Conservation (phyloP, 2,113 vertebrate genomes). For the Agapornis roseicollis region DNA sequence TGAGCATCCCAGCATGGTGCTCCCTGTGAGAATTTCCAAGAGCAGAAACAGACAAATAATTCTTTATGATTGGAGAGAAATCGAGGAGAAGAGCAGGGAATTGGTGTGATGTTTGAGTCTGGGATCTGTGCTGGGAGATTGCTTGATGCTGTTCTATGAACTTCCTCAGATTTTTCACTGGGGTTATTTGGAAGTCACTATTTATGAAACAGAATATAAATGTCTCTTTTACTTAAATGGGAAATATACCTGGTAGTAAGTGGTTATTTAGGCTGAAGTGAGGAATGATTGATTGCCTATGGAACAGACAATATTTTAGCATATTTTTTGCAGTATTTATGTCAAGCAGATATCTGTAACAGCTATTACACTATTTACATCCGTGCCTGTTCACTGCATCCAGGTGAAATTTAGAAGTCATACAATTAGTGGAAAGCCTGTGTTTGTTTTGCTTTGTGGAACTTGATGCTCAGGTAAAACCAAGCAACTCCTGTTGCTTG, state of each 20-base stretch:
- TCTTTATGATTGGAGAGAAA: neutral
- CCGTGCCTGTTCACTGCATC: neutral
- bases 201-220: neutral
- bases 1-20: rapidly evolving
- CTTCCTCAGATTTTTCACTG: neutral
- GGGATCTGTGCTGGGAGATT: neutral
- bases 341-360: neutral
- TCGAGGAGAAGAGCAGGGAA: rapidly evolving
- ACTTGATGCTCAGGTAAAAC: neutral
- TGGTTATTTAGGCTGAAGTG: neutral
- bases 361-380: neutral
- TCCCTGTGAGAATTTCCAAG: neutral
- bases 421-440: neutral
- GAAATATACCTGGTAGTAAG: neutral
- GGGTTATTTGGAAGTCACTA: rapidly evolving
- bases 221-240: neutral
- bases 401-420: neutral
- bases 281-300: rapidly evolving
- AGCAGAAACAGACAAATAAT: neutral
- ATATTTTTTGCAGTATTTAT: neutral
- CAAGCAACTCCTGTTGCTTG: neutral
- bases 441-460: neutral
- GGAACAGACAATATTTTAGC: neutral
- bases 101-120: neutral
- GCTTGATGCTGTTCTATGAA: neutral